Percentiles rank a stretch among this genome's conserved stretches.
Conservation (phyloP, 2,113 vertebrate genomes). For the Microcebus jonahi region DNA sequence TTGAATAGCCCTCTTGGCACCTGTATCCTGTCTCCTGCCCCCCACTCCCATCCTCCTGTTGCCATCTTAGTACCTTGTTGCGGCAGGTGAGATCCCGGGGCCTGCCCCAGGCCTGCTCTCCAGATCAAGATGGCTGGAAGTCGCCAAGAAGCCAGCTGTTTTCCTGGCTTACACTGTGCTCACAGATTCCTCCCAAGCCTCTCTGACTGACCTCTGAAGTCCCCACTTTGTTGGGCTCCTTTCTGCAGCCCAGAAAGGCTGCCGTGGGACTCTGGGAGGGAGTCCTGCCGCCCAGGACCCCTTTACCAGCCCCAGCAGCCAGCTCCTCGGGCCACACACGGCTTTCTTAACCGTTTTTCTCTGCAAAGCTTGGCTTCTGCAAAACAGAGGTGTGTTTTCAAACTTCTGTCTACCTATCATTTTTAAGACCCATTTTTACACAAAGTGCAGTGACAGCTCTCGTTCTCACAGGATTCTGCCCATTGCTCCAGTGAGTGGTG, state of each 20-base stretch:
- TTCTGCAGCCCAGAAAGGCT: not conserved
- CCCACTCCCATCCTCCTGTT: not conserved
- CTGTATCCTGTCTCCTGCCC: not conserved
- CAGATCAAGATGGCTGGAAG: not conserved
- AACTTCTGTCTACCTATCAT: not conserved
- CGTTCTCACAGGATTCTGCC: not conserved
- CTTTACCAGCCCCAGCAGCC: not conserved
- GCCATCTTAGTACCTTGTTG: not conserved
- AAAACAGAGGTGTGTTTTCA: not conserved
- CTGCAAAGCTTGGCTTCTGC: not conserved
- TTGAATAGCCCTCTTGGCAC: not conserved
- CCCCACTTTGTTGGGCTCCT: not conserved
- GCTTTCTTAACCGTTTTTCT: not conserved
- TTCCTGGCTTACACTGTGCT: not conserved
- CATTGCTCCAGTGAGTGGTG: not conserved
- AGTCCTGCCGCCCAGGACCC: not conserved
- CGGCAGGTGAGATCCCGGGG: not conserved
- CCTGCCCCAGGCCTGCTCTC: too few relatives aligned
- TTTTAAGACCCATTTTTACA: slow-evolving; percentile 15
- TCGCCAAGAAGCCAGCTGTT: not conserved
- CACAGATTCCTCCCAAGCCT: too few relatives aligned
- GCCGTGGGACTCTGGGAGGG: accelerated
- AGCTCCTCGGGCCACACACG: not conserved
- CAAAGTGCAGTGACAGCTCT: not conserved
- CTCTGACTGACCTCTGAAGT: not conserved